A percentile compares a stretch with the other conserved stretches of the same genome.
Evolutionary conservation across 2,888 invertebrate genomes (phyloP).

Genomic region (Augiades crinisus): DNA sequence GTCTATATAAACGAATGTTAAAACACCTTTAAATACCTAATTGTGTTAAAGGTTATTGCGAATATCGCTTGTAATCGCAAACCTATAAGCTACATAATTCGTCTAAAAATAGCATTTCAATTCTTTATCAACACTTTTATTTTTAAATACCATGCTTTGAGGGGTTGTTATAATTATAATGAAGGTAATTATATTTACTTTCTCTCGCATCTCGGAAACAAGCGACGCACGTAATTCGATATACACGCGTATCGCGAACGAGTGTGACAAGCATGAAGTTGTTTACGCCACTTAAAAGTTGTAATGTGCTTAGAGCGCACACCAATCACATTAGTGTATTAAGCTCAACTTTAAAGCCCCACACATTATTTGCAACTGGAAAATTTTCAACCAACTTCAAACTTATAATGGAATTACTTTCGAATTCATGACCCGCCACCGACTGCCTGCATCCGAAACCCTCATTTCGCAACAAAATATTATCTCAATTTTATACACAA

Average conservation of each 20-base stretch:
- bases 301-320: conserved; percentile 52
- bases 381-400: conserved; percentile 55
- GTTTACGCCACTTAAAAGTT: conserved; percentile 64
- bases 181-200: too few species aligned
- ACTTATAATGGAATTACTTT: conserved; percentile 75
- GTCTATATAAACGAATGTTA: too few species aligned
- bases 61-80: too few species aligned
- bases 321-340: conserved; percentile 66
- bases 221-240: not conserved
- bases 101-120: too few species aligned
- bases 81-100: too few species aligned
- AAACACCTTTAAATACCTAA: too few species aligned
- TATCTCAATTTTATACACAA: conserved; percentile 19
- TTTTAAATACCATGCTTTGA: too few species aligned
- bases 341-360: conserved; percentile 51
- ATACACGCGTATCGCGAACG: not conserved
- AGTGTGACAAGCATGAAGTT: conserved; percentile 39
- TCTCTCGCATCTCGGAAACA: not conserved
- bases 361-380: conserved; percentile 59
- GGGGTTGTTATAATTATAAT: too few species aligned
- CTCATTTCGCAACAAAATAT: conserved; percentile 39
- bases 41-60: too few species aligned
- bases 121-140: too few species aligned
- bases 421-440: conserved; percentile 54
- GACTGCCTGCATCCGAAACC: conserved; percentile 46